Conservation (phyloP, 1,140 invertebrate genomes). For the Hydropsyche tenuis region DNA sequence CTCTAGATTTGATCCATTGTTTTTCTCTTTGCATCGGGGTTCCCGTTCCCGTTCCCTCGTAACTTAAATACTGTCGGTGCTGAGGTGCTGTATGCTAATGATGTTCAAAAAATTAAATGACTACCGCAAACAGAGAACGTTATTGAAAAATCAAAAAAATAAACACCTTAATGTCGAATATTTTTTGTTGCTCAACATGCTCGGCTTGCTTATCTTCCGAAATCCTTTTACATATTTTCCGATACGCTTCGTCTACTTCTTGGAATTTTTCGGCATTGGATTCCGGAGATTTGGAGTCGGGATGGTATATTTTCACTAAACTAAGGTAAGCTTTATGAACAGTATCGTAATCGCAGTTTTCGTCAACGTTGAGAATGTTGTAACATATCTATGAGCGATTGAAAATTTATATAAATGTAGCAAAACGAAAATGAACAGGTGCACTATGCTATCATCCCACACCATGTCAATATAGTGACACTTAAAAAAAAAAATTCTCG, state of each 20-base stretch:
- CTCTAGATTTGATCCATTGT: conserved; percentile 73
- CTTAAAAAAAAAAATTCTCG: too few species aligned
- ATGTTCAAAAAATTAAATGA: conserved; percentile 48
- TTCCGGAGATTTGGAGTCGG: conserved; percentile 74
- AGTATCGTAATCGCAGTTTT: conserved; percentile 73
- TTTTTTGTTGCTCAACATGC: conserved; percentile 53
- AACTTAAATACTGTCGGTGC: conserved; percentile 84
- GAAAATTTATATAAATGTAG: neutral
- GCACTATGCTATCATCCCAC: too few species aligned
- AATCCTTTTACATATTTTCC: conserved; percentile 65
- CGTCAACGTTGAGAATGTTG: conserved; percentile 68
- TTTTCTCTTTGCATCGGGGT: conserved; percentile 78
- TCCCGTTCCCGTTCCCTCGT: conserved; percentile 78
- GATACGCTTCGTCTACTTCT: conserved; percentile 67
- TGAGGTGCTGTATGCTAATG: conserved; percentile 82
- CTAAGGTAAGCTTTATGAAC: conserved; percentile 75
- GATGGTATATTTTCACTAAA: conserved; percentile 82
- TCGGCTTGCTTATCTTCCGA: conserved; percentile 56
- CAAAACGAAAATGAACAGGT: too few species aligned
- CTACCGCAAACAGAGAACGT: conserved; percentile 18
- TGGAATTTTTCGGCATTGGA: conserved; percentile 76
- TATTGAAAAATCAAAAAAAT: neutral
- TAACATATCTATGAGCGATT: conserved; percentile 69
- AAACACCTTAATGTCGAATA: conserved; percentile 60
- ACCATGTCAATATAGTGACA: too few species aligned